Evolutionary conservation across 37 sponge, comb jelly and placozoan species (phyloP).

Genomic region (Ephydatia muelleri): DNA sequence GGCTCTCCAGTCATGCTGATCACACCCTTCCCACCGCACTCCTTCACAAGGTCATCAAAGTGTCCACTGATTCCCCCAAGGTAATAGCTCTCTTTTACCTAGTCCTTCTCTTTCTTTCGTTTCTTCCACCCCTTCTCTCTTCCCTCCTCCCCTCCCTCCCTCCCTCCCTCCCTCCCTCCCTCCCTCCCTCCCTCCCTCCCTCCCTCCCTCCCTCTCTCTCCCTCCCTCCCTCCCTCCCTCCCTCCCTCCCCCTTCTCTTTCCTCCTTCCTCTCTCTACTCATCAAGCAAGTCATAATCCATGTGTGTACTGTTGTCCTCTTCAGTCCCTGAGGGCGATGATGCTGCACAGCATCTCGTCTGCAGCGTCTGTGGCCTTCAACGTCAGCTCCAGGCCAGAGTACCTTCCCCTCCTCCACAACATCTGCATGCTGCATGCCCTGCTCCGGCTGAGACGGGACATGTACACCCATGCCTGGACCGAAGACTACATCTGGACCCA

Average conservation of each 20-base stretch:
- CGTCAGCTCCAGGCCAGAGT: conserved; percentile 58
- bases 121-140: neutral
- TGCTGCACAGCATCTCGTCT: conserved; percentile 42
- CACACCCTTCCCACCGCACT: conserved; percentile 26
- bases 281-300: no score
- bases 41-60: conserved; percentile 22
- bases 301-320: no score
- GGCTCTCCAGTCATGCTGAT: conserved; percentile 66
- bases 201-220: conserved; percentile 24
- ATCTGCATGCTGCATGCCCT: conserved; percentile 60
- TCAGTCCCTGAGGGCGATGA: conserved; percentile 6
- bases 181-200: conserved; percentile 27
- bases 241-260: neutral
- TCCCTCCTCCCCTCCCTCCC: conserved; percentile 32
- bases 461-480: conserved; percentile 35
- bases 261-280: neutral
- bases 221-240: neutral
- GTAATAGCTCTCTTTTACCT: no score
- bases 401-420: conserved; percentile 79
- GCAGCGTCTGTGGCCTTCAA: conserved; percentile 23
- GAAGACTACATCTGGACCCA: conserved; percentile 44
- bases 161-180: conserved; percentile 42
- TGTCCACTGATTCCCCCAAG: conserved; percentile 72
- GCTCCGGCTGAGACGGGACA: conserved; percentile 32
- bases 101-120: no score